Evolutionary conservation across 2,797 vertebrate genomes (phyloP).

Genomic region (Nyctalus aviator): DNA sequence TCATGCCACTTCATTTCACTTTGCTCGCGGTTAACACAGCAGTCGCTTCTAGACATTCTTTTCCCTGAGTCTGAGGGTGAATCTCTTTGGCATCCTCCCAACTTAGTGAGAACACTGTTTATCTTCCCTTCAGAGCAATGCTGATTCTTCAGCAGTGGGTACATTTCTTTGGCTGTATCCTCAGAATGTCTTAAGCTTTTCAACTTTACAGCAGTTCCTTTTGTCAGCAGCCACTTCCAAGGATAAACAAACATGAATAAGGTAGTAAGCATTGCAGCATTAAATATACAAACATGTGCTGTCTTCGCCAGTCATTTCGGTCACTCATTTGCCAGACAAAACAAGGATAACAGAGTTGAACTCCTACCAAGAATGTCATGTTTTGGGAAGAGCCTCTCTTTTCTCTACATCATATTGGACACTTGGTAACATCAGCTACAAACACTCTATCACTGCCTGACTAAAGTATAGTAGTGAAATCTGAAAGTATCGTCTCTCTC

Average conservation of each 20-base stretch:
- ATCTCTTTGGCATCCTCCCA: neutral
- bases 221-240: conserved; percentile 48
- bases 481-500: neutral
- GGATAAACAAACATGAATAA: conserved; percentile 31
- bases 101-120: conserved; percentile 8
- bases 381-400: neutral
- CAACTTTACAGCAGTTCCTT: conserved; percentile 20
- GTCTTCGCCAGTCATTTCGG: neutral
- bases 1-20: neutral
- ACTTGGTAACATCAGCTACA: neutral
- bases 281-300: neutral
- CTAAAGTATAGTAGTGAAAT: neutral
- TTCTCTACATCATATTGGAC: neutral
- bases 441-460: neutral
- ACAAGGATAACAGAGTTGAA: neutral
- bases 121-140: conserved; percentile 32
- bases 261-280: neutral
- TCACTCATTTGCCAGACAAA: neutral
- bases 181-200: conserved; percentile 2
- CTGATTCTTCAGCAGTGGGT: neutral
- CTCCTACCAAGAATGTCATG: neutral
- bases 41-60: neutral
- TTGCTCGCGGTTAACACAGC: neutral
- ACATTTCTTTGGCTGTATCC: neutral
- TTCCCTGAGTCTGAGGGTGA: neutral